Base-by-base conservation (phyloP, 2,888 invertebrate species). In the Dryadula phaetusa region DNA sequence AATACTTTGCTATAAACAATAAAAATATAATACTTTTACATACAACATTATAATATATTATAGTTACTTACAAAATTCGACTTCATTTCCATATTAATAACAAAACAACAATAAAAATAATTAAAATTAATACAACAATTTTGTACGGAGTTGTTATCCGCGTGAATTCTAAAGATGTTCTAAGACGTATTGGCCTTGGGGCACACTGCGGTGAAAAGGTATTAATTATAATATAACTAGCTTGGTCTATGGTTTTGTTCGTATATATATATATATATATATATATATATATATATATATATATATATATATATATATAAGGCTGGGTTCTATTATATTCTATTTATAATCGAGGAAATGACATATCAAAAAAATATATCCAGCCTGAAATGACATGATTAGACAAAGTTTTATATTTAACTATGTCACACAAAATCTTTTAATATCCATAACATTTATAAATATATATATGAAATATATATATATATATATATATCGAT, bases 11-110 rank as follows among this genome's bases (percentile, higher is more conserved):
- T 28, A 8, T 25, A 12, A 46, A 20, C 16, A 34, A 32, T 4
- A n/a, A 10, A 18, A 18, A 20, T 54, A 54, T 5, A n/a, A n/a
- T n/a, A n/a, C n/a, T n/a, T n/a, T n/a, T n/a, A n/a, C 1, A 14
- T 34, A 20, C 12, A 42, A 40, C 22, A 25, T 42, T 10, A 42
- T 25, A 16, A 25, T 8, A 2, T 18, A 34, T 18, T 10, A 5
- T 16, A 44, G 25, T 42, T 56, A 78, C 79, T 79, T 47, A 79
- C 79, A 61, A 75, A 70, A 70, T 75, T 75, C 8, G 69, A 49
- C 60, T 62, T 76, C 72, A 79, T 71, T 74, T 79, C 79, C 78
- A 79, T 47, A 56, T 47, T 34, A 54, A 16, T 8, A 40, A 54
- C 34, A 37, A 52, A n/a, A 60, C 6, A 22, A 18, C 61, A 70